Base-by-base conservation (phyloP, 2,888 invertebrate species). In the Agriopis aurantiaria region DNA sequence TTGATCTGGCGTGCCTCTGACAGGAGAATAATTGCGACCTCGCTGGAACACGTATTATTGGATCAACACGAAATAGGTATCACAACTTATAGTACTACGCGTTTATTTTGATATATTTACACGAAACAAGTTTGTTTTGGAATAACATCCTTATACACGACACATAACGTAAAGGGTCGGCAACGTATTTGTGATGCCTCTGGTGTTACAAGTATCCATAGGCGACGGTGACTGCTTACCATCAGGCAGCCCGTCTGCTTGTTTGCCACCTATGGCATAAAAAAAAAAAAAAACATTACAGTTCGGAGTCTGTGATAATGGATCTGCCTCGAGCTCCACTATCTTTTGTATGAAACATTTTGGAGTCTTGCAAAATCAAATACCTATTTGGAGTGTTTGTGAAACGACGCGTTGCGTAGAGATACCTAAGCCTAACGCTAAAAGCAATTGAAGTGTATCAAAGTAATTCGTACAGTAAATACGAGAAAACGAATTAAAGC, bases 381-480 rank as follows among this genome's bases (percentile, higher is more conserved):
- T 62, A n/a, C n/a, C n/a, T n/a, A 58, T 56, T 60, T 51, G 49
- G 23, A 62, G 49, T 45, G 48, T 45, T 43, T 23, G 17, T 56
- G 49, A 23, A 17, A 48, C 59, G 14, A 40, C 46, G 40, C 58
- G 49, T 14, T 41, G 55, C n/a, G 17, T 40, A 43, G 14, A 66
- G 48, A 62, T 63, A 70, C 53, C 9, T 3, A 43, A 9, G 3
- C 8, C 17, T 17, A 61, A 41, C 52, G n/a, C n/a, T n/a, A 33
- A 43, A 51, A 49, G 46, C 55, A 40, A 69, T 69, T 61, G 60
- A 60, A 60, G 59, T 59, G 62, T 59, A 59, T 70, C 46, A 56
- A 23, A 62, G 51, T 46, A 61, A 69, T 65, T 65, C 56, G 49
- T 14, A 10, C n/a, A 62, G 69, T 57, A 60, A 65, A 61, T 57